Conservation (phyloP, 1,140 invertebrate genomes). For the Diorhabda carinulata region DNA sequence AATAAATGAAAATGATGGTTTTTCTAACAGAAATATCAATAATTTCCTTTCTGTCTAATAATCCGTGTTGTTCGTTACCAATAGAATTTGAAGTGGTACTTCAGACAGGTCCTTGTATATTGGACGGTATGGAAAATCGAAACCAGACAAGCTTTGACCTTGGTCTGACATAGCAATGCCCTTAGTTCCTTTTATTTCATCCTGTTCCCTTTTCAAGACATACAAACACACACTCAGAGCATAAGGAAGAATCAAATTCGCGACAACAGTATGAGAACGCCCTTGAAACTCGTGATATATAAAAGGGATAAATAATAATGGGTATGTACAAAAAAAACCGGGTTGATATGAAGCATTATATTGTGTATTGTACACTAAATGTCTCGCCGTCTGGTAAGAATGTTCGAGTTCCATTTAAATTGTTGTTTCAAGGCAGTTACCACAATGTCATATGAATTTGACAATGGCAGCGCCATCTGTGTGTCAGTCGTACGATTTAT, state of each 20-base stretch:
- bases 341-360: too few species aligned
- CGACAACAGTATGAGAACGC: not conserved
- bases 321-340: not conserved
- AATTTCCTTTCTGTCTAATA: too few species aligned
- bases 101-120: not conserved
- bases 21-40: too few species aligned
- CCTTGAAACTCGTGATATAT: not conserved
- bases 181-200: slow-evolving; percentile 2
- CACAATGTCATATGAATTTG: not conserved
- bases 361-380: too few species aligned
- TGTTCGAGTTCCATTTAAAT: not conserved
- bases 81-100: not conserved
- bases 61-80: too few species aligned
- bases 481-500: too few species aligned
- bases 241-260: not conserved
- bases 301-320: not conserved
- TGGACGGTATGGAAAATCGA: not conserved
- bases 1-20: too few species aligned
- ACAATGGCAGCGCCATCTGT: too few species aligned
- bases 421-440: not conserved
- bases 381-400: not conserved
- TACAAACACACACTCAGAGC: not conserved
- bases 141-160: not conserved
- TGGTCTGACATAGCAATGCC: not conserved
- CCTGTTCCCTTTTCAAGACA: not conserved